phyloP scores from a whole-genome alignment of 2,888 invertebrate genomes.

The Drosophila acutilabella region DNA sequence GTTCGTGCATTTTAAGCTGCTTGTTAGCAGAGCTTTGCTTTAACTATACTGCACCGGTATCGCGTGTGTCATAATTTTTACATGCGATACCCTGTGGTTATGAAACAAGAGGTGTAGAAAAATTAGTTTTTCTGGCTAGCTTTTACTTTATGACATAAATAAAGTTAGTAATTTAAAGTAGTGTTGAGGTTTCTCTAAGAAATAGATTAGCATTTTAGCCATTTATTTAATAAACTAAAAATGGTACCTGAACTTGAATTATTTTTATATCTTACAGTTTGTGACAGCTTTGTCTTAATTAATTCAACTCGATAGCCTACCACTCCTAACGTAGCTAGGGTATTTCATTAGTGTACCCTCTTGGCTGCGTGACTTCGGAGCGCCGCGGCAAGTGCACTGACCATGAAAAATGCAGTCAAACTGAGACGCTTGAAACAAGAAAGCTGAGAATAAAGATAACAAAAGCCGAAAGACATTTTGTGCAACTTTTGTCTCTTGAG shows the following conservation, averaged over 20 bases:
- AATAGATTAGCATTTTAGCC: too few species aligned
- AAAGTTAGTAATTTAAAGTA: too few species aligned
- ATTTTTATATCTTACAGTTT: too few species aligned
- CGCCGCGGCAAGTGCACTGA: conserved; percentile 50
- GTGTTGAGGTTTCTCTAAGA: too few species aligned
- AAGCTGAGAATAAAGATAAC: conserved; percentile 63
- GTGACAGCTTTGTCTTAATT: too few species aligned
- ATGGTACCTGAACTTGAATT: too few species aligned
- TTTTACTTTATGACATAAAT: not conserved
- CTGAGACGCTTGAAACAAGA: conserved; percentile 41
- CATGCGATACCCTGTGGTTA: conserved; percentile 30
- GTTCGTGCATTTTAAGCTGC: conserved; percentile 67
- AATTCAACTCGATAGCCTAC: too few species aligned
- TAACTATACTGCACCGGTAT: conserved; percentile 52
- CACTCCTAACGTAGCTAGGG: not conserved
- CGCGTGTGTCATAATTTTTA: conserved; percentile 65
- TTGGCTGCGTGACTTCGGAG: not conserved
- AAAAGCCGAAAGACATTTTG: conserved; percentile 62
- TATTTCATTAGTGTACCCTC: conserved; percentile 3
- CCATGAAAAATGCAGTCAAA: conserved; percentile 71
- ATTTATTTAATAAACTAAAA: too few species aligned
- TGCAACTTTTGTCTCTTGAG: conserved; percentile 47
- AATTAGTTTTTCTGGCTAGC: not conserved
- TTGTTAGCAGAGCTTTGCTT: conserved; percentile 68
- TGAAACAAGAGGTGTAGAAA: not conserved